These are phyloP conservation scores for Mesorhabditis sp. DNA, from an alignment of 2,888 invertebrate genomes.

Conservation along the genomic window DNA sequence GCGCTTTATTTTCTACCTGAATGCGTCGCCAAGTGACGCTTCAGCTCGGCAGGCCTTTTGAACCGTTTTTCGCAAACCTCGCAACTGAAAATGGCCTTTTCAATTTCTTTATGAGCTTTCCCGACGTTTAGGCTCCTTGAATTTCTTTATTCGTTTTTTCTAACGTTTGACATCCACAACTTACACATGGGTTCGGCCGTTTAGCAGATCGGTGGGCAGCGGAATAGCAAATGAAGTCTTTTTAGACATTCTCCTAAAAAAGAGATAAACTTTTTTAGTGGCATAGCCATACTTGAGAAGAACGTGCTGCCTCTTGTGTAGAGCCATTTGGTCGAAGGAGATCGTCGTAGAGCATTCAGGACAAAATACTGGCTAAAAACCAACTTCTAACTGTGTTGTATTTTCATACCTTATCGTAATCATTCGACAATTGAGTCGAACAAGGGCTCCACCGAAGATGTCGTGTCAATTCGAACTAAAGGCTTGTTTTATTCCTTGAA, in stretches of 20 bases:
- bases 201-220: not conserved
- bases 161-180: too few relatives aligned
- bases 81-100: conserved; percentile 18
- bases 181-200: not conserved
- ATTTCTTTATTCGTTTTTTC: too few relatives aligned
- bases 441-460: not conserved
- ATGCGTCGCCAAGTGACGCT: conserved; percentile 27
- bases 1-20: conserved; percentile 3
- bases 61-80: conserved; percentile 31
- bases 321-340: not conserved
- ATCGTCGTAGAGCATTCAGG: not conserved
- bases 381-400: not conserved
- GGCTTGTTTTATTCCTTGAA: not conserved
- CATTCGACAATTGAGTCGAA: not conserved
- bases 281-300: not conserved
- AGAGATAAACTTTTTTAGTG: not conserved
- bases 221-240: not conserved
- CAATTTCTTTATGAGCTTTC: not conserved
- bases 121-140: too few relatives aligned
- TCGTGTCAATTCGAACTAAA: not conserved
- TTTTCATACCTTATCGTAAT: not conserved
- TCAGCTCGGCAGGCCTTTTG: conserved; percentile 28
- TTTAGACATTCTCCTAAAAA: not conserved
- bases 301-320: not conserved
- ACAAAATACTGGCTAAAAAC: not conserved